Conservation (phyloP, 2,888 invertebrate genomes). For the Andrena marginata region DNA sequence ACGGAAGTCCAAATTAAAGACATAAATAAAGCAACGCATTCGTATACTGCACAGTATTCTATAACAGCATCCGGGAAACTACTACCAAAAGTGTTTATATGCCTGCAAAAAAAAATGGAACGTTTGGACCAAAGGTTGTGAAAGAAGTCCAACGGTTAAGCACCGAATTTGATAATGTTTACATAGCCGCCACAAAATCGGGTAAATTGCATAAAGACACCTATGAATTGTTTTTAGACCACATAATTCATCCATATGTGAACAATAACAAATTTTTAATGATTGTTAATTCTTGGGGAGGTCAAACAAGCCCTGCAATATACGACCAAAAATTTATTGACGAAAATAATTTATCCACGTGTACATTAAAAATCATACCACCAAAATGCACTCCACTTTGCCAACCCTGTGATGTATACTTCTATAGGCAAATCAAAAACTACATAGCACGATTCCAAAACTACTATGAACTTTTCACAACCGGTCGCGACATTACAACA, state of each 20-base stretch:
- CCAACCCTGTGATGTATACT: slow-evolving; percentile 50
- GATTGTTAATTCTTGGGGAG: background rate
- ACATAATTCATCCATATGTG: too few relatives aligned
- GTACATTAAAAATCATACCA: slow-evolving; percentile 12
- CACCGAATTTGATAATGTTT: slow-evolving; percentile 1
- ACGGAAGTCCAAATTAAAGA: background rate
- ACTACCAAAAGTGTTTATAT: background rate
- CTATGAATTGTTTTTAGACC: background rate
- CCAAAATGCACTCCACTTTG: slow-evolving; percentile 62
- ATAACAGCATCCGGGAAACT: slow-evolving; percentile 1
- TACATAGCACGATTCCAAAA: too few relatives aligned
- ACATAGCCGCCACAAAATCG: slow-evolving; percentile 7
- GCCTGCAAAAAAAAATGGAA: background rate
- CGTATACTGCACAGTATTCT: background rate
- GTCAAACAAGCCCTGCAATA: too few relatives aligned
- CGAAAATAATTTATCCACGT: background rate
- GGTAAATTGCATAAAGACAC: slow-evolving; percentile 17
- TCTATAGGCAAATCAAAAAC: slow-evolving; percentile 40
- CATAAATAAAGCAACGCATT: background rate
- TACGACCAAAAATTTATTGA: slow-evolving; percentile 1
- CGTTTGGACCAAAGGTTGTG: slow-evolving; percentile 4
- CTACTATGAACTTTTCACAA: background rate
- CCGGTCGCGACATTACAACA: background rate
- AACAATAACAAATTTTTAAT: background rate
- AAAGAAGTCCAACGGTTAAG: background rate